Evolutionary conservation across 1,140 invertebrate species (phyloP), one percentile per base, ranked within the genome.

Genomic region (Yoshiicerus persimilis): DNA sequence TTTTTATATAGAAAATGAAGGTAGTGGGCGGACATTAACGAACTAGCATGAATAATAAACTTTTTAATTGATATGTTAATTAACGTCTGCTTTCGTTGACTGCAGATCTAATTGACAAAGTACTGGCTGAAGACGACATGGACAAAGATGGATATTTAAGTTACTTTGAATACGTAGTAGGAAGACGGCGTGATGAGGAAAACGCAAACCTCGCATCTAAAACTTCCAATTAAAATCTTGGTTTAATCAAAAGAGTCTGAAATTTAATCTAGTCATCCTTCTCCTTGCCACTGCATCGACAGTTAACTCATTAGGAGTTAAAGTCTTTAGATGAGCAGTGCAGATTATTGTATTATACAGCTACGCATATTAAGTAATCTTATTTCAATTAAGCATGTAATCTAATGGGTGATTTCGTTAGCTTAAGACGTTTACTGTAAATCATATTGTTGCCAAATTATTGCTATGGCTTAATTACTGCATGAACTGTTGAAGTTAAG

Each of bases 121-220:
- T 97, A 2, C 91, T 98, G 25, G 93, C 93, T 86, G 95, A 95
- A 89, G 96, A 97, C 91, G 97, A 98, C 92, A 92, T 94, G 10
- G 94, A 98, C 91, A 94, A 95, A 16, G 96, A 98, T 92, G 97
- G 97, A 0, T 97, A 95, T 91, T 92, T 98, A 41, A 96, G 94
- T 87, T 98, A 97, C 91, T 92, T 94, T 4, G 97, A 98, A 92
- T 97, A 96, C 91, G 94, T 95, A 0, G 89, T 94, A 4, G 94
- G 94, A 30, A 93, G 94, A 90, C 86, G 91, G 86, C 89, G 92
- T 32, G 89, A 88, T 32, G 90, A 90, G 77, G 86, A 88, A 32
- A 70, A 86, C 20, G 77, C 80, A 34, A 66, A 56, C n/a, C 30
- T 62, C 25, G 41, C 84, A 9, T 30, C 36, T 47, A 32, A 66